Evolutionary conservation across 2,797 vertebrate species (phyloP), one percentile per base, ranked within the genome.

Genomic region (Vespertilio murinus): DNA sequence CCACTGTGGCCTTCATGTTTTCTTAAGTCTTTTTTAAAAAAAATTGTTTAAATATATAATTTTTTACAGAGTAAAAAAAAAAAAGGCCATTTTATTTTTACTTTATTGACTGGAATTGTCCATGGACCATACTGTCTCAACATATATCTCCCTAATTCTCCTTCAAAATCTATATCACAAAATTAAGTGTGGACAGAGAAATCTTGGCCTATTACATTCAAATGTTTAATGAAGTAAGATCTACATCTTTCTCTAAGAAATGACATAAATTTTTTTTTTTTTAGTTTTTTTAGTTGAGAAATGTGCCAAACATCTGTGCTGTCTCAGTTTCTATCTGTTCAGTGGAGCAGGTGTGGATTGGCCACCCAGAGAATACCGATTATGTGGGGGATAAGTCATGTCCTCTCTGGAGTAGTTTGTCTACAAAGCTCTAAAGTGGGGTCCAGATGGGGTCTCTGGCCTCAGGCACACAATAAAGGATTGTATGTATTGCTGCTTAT

Each of bases 201-300:
- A 16, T 90, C 73, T 74, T 25, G 35, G 3, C 5, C 5, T 8
- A 67, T 52, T 83, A 69, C 38, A 38, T 74, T 80, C 18, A 77
- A 69, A 71, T 56, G 52, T 42, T 86, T 86, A 71, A 47, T 73
- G 20, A 74, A 79, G 59, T 70, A 8, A 85, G 4, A 3, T 47
- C 45, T 65, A 77, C 71, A 49, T n/a, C 25, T 85, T 90, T 91
- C 59, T 89, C 20, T 86, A 77, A 75, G n/a, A 86, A 82, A 86
- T 45, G 3, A 42, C 33, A 5, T 64, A 49, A 49, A 8, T 70
- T 33, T 16, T 30, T 65, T 1, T 65, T 65, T 18, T 33, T 65
- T 47, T 82, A 35, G 8, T 49, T 77, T 18, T 82, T 47, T 47
- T 33, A 40, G 30, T 75, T 81, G 49, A 93, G 67, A 81, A 93